Evolutionary conservation across 2,888 invertebrate species (phyloP), one percentile per base, ranked within the genome.

Genomic region (Diploptera punctata): DNA sequence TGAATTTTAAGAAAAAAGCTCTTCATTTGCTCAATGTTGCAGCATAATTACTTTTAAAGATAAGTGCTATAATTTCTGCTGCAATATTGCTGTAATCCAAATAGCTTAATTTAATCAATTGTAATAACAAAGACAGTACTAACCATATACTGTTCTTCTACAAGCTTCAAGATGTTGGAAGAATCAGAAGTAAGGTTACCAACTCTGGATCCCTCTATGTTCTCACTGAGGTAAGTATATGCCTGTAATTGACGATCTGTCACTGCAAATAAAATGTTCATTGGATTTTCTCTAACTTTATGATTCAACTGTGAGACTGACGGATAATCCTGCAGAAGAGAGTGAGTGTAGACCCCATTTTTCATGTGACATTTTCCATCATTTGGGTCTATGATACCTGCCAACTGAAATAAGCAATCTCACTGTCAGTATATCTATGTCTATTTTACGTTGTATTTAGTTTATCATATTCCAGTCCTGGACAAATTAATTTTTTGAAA

Each of bases 211-310:
- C 98, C 98, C 84, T 99, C 97, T 77, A 99, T 92, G 79, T 95
- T 94, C 72, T 90, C 86, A 73, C 92, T 91, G 43, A 99, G 86
- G 80, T 92, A 89, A 77, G 93, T 88, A 83, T 99, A 99, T 68
- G 97, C 91, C 24, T 86, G 86, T 77, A 93, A 88, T 82, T 97
- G 97, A 77, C 93, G 92, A 69, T 89, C 86, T 0, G 98, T 98
- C 43, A 99, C 98, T 29, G 98, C 98, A 86, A 98, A 99, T 78
- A 99, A 99, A 57, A 99, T 89, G 83, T 98, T 99, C 78, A 99
- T 97, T 2, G 97, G 91, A 81, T 98, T 93, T 81, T 98, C 92
- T 80, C 95, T 95, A 29, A 98, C 94, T 85, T 89, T 83, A 33
- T 84, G 81, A 72, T 86, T 84, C 69, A 83, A 80, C 80, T 98